Base-by-base conservation (phyloP, 2,113 vertebrate species). In the Austrofundulus limnaeus region DNA sequence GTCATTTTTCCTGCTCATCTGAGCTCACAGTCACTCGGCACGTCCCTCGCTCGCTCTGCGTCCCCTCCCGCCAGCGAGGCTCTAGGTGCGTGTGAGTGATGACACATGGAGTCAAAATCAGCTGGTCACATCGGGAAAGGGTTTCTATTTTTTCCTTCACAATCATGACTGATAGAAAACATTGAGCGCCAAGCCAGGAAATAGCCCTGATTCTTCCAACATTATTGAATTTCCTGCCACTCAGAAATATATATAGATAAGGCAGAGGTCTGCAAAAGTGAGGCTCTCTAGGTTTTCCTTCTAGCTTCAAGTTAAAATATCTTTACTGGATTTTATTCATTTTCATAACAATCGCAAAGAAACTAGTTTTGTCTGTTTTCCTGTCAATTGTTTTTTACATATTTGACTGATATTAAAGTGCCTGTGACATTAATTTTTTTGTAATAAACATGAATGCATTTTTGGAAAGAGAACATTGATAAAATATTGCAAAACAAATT, bases 71-170 rank as follows among this genome's bases (percentile, higher is more conserved):
- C 2, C 55, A 66, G 73, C 2, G 2, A 46, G 57, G 70, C 67
- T 24, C 43, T 16, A 31, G 58, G 71, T 48, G 68, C 67, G 59
- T 41, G 51, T 9, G 62, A 61, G 52, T 48, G 39, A 62, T 54
- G 15, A 50, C 70, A 55, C 42, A 20, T 23, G 70, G 43, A 77
- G 71, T 70, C 61, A 67, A 77, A 78, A 82, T 84, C 85, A 85
- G 77, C 68, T 68, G 63, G 67, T 76, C 82, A n/a, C 47, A 20
- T 42, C 56, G 42, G n/a, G 23, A n/a, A 54, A 7, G 10, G 13
- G 53, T 21, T 39, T 34, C 8, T 34, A 2, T 28, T 28, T 28
- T 28, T 28, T 71, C 78, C 43, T 74, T 45, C 70, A 60, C 20
- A 7, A 49, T 58, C 11, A 31, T 65, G 53, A 57, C 19, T 47